Evolutionary conservation across 2,888 invertebrate genomes (phyloP), one percentile per base, ranked within the genome.

Genomic region (Philaethria dido): DNA sequence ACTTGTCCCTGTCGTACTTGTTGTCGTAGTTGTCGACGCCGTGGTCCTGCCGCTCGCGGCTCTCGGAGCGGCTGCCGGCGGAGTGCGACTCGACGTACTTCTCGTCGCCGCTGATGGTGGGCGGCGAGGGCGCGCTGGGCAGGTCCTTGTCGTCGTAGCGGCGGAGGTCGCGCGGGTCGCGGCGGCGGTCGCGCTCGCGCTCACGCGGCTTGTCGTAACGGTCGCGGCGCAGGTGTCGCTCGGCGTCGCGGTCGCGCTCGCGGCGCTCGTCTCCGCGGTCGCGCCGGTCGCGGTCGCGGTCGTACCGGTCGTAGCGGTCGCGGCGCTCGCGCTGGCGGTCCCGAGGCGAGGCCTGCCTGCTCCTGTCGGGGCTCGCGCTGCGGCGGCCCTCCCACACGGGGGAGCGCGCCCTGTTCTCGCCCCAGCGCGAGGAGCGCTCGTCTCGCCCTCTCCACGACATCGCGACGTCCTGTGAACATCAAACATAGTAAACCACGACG

Each of bases 401-500:
- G 71, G 86, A 82, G 44, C 89, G 86, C 36, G 78, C 74, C 42
- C 85, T 80, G 66, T 76, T 77, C 63, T 83, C 85, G 69, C 81
- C 84, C 89, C 90, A 89, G 20, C 89, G 84, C 70, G 85, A 76
- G 65, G 78, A 77, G 64, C 89, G 83, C 71, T 87, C 88, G 70
- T 89, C 88, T 65, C 88, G 82, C 72, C 82, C 84, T 66, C 92
- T 85, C 91, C 92, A 89, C 79, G 91, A 91, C 92, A 91, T 91
- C 77, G 78, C 79, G 77, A 73, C 50, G 64, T 82, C 87, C 92
- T 91, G 92, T 78, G 88, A 91, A 91, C 87, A 90, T 83, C 84
- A 80, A 78, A 80, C 73, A 79, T 68, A 72, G 84, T 89, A 81
- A 87, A 89, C 82, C 78, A 73, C 57, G 75, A 73, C 68, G 77